Evolutionary conservation across 2,888 invertebrate species (phyloP), one percentile per base, ranked within the genome.

Genomic region (Andrena bicolor): DNA sequence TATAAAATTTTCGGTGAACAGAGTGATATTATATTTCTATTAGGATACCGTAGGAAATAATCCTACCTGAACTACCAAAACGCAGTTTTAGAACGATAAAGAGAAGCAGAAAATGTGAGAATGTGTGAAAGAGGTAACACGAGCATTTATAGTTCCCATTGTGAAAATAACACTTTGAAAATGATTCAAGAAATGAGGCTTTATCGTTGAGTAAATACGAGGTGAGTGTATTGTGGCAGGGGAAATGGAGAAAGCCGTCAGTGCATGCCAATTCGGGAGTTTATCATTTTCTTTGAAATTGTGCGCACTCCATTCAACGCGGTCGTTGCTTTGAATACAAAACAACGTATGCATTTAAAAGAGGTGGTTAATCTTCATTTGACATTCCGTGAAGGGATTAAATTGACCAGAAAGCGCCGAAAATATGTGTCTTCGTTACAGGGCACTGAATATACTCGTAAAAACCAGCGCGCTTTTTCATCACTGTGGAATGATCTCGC

Each of bases 341-440:
- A 88, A 83, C 86, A 84, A 88, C 83, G 79, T 82, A 88, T 88
- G 88, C 86, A 88, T 88, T 88, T 88, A 84, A 88, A 88, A 88
- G 83, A 84, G 87, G 53, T 80, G 81, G 84, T 88, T 88, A 84
- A 86, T 88, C 88, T 86, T 78, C 80, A 82, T 86, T 86, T 83
- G 84, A 80, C 82, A 60, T 78, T 72, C 69, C 41, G 66, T 58
- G 76, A 76, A 78, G 76, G 78, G 88, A 88, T 86, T 86, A 88
- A 88, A 88, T 87, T 64, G 81, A 8, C 48, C 23, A 73, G 69
- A 71, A 80, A 79, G 64, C 78, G 41, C 60, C 56, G 61, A 81
- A 81, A 84, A 79, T 73, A 68, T 60, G 63, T 69, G 72, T 63
- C 48, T 56, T 75, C 51, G 74, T 64, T 35, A 56, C 20, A 41